phyloP scores from a whole-genome alignment of 2,113 vertebrate genomes.

The Fulmarus glacialis region DNA sequence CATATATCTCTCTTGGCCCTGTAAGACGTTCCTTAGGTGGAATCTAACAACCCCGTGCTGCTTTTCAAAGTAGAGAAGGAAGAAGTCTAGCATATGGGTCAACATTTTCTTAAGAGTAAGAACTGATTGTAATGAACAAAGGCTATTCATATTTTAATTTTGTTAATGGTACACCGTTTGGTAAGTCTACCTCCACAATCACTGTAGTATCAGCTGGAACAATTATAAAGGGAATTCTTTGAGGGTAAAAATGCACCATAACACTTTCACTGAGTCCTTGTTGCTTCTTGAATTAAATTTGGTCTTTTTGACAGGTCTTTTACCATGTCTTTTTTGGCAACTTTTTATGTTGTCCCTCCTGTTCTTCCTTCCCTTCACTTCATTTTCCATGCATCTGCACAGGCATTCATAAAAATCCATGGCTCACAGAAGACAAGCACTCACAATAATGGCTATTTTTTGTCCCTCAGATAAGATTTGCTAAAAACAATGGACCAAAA shows the following conservation, averaged over 20 bases:
- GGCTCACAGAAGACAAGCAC: neutral
- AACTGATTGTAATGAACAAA: neutral
- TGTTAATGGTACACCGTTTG: neutral
- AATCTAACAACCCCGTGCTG: neutral
- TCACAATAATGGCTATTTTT: neutral
- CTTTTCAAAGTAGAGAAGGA: neutral
- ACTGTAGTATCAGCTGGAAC: neutral
- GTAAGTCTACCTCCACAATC: neutral
- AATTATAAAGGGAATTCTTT: neutral
- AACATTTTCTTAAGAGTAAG: neutral
- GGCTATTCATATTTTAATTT: neutral
- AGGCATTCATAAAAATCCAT: neutral
- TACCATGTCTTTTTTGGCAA: neutral
- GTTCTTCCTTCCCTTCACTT: neutral
- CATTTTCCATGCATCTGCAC: neutral
- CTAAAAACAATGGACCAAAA: neutral
- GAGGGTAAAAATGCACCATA: neutral
- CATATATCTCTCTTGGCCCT: neutral
- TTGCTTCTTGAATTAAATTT: neutral
- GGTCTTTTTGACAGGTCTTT: neutral
- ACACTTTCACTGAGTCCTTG: neutral
- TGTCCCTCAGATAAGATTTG: neutral
- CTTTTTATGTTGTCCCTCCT: neutral
- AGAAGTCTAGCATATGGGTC: neutral
- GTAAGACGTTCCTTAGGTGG: neutral